Evolutionary conservation across 2,113 vertebrate species (phyloP).

Genomic region (Paramormyrops kingsleyae): DNA sequence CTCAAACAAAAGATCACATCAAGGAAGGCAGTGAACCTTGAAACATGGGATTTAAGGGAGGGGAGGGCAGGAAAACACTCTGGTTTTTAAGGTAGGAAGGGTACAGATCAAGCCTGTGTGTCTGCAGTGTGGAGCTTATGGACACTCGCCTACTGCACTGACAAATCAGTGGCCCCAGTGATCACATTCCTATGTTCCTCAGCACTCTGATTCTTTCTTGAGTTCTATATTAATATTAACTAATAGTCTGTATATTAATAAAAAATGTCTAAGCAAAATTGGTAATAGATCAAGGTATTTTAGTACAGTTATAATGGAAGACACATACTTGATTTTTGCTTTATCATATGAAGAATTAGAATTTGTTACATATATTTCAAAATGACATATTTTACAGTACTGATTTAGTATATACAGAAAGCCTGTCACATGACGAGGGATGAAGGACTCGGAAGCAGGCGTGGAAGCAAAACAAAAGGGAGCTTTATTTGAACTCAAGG

Average conservation of each 20-base stretch:
- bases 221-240: not conserved
- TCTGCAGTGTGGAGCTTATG: not conserved
- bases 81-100: not conserved
- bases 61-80: not conserved
- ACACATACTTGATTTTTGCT: not conserved
- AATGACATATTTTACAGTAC: not conserved
- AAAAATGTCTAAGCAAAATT: not conserved
- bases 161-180: not conserved
- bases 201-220: not conserved
- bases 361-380: not conserved
- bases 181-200: not conserved
- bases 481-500: too few relatives aligned
- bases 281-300: not conserved
- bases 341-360: not conserved
- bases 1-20: constrained; percentile 10
- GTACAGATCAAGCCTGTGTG: not conserved
- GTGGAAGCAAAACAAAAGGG: too few relatives aligned
- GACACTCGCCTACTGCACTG: not conserved
- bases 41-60: not conserved
- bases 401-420: not conserved
- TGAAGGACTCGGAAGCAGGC: too few relatives aligned
- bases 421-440: too few relatives aligned
- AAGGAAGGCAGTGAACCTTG: not conserved
- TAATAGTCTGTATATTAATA: not conserved
- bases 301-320: not conserved